Evolutionary conservation across 2,113 vertebrate species (phyloP).

Genomic region (Ptyas mucosa): DNA sequence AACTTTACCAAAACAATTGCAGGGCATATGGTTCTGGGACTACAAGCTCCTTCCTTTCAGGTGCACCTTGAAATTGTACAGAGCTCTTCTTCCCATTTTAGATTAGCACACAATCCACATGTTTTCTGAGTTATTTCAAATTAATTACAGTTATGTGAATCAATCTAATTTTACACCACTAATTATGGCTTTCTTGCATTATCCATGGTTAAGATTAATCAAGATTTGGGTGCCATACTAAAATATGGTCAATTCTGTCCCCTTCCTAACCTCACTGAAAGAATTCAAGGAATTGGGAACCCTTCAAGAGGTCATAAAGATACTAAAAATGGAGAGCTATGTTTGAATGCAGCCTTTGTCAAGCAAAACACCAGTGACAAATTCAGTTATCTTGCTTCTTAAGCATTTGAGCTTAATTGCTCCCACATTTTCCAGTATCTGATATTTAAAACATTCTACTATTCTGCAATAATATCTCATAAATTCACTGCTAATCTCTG

Average conservation of each 20-base stretch:
- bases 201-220: neutral
- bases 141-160: neutral
- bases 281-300: neutral
- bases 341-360: neutral
- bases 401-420: neutral
- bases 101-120: neutral
- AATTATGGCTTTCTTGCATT: neutral
- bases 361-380: neutral
- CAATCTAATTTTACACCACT: neutral
- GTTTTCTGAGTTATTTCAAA: neutral
- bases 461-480: conserved; percentile 65
- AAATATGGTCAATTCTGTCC: neutral
- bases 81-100: neutral
- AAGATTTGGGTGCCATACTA: neutral
- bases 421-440: neutral
- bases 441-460: conserved; percentile 23
- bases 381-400: neutral
- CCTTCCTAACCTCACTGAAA: no score
- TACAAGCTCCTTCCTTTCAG: neutral
- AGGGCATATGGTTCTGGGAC: neutral
- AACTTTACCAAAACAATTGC: neutral
- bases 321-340: neutral
- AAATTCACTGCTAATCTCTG: conserved; percentile 74
- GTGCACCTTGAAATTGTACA: neutral
- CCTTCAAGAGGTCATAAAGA: neutral